Conservation (phyloP, 2,888 invertebrate species). For the Rhingia campestris region DNA sequence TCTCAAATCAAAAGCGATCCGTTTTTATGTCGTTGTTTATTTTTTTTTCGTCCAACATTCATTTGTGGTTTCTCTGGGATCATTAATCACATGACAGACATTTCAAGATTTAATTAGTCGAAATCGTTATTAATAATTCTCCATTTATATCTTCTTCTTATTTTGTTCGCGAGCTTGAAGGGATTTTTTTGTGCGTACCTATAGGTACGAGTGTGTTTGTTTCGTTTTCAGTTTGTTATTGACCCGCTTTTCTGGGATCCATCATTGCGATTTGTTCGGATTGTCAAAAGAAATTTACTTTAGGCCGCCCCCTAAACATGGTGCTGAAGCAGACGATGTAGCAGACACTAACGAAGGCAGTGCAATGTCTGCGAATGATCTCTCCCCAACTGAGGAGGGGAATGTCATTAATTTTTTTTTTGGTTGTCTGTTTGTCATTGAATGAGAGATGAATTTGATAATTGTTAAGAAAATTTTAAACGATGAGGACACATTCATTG, state of each 20-base stretch:
- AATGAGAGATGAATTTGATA: slow-evolving; percentile 61
- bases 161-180: slow-evolving; percentile 14
- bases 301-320: slow-evolving; percentile 35
- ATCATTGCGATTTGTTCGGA: slow-evolving; percentile 54
- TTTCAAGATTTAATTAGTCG: slow-evolving; percentile 72
- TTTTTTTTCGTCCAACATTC: background rate
- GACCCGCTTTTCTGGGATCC: slow-evolving; percentile 35
- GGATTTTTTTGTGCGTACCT: background rate
- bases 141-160: slow-evolving; percentile 25
- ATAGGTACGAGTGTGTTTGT: no score
- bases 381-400: slow-evolving; percentile 40
- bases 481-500: slow-evolving; percentile 49
- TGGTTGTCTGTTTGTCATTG: slow-evolving; percentile 21
- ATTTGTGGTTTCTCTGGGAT: slow-evolving; percentile 16
- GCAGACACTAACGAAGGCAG: slow-evolving; percentile 43
- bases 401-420: slow-evolving; percentile 49
- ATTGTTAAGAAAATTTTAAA: slow-evolving; percentile 50
- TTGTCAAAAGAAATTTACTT: slow-evolving; percentile 54
- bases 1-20: slow-evolving; percentile 41
- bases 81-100: slow-evolving; percentile 70
- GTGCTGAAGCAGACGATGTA: slow-evolving; percentile 33
- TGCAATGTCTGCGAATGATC: slow-evolving; percentile 36
- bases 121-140: slow-evolving; percentile 67
- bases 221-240: slow-evolving; percentile 26
- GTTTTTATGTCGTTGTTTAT: slow-evolving; percentile 19